These are phyloP conservation scores for Eunapius fragilis DNA, from an alignment of 37 sponge, comb jelly and placozoan species.

Conservation along the genomic window DNA sequence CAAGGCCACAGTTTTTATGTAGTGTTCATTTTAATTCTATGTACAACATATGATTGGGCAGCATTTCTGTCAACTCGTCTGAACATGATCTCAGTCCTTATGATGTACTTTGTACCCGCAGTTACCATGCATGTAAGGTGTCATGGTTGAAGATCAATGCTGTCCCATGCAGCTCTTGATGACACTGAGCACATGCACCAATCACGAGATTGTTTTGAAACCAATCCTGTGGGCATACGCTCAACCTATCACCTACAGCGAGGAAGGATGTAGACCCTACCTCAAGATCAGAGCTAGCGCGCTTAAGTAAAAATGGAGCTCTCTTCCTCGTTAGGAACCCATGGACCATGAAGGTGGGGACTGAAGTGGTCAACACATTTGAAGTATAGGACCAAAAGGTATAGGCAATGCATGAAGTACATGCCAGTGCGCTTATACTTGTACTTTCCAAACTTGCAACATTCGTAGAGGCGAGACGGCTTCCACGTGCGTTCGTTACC, in stretches of 20 bases:
- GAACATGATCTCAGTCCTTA: constrained; percentile 48
- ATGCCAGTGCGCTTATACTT: neutral
- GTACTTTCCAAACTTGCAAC: constrained; percentile 50
- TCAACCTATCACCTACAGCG: neutral
- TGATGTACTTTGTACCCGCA: constrained; percentile 33
- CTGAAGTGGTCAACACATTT: constrained; percentile 42
- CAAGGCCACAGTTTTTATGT: constrained; percentile 27
- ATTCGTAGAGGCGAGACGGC: constrained; percentile 44
- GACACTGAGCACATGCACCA: constrained; percentile 4
- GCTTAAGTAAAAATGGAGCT: constrained; percentile 34
- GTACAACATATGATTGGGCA: constrained; percentile 21
- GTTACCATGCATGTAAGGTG: constrained; percentile 35
- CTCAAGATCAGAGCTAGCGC: constrained; percentile 29
- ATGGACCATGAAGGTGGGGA: constrained; percentile 55
- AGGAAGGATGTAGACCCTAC: constrained; percentile 41
- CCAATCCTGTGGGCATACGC: neutral
- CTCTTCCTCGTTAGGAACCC: constrained; percentile 52
- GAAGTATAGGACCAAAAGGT: no score
- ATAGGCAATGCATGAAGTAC: neutral
- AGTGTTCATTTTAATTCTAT: neutral
- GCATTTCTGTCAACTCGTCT: constrained; percentile 57
- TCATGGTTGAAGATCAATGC: constrained; percentile 52
- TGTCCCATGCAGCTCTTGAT: constrained; percentile 21
- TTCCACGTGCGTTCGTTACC: constrained; percentile 61
- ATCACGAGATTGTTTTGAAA: neutral